Conservation (phyloP, 2,113 vertebrate species). For the Macroglossus sobrinus region DNA sequence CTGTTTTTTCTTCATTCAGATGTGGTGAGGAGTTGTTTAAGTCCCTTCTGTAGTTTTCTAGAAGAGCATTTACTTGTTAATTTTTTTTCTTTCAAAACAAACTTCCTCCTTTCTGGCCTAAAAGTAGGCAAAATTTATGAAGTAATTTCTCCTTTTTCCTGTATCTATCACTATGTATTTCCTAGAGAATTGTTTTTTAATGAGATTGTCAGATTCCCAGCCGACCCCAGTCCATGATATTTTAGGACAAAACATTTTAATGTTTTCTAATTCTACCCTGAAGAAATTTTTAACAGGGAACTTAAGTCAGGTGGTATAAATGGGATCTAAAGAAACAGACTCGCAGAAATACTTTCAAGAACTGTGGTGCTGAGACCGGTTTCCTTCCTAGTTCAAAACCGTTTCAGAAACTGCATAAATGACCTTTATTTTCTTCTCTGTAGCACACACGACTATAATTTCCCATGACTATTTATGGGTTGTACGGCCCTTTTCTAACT, state of each 20-base stretch:
- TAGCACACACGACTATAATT: conserved; percentile 51
- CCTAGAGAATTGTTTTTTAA: conserved; percentile 5
- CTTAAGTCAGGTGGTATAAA: not conserved
- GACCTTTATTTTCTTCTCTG: conserved; percentile 49
- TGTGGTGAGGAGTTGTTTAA: not conserved
- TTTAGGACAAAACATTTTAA: conserved; percentile 19
- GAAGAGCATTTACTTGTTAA: not conserved
- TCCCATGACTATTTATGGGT: conserved; percentile 68
- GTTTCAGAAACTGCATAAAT: conserved; percentile 35
- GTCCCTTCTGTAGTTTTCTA: not conserved
- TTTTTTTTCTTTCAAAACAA: conserved; percentile 41
- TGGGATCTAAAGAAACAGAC: not conserved
- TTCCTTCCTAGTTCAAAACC: conserved; percentile 51
- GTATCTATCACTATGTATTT: not conserved
- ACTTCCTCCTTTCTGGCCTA: not conserved
- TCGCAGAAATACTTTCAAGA: not conserved
- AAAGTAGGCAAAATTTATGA: not conserved
- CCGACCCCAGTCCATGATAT: not conserved
- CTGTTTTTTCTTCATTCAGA: conserved; percentile 60
- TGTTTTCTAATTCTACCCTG: not conserved
- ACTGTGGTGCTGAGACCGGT: not conserved
- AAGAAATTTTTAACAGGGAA: conserved; percentile 12
- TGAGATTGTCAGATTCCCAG: conserved; percentile 30
- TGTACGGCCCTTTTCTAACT: conserved; percentile 19
- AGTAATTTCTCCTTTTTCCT: not conserved